Evolutionary conservation across 2,797 vertebrate genomes (phyloP), one percentile per base, ranked within the genome.

Genomic region (Coilia nasus): DNA sequence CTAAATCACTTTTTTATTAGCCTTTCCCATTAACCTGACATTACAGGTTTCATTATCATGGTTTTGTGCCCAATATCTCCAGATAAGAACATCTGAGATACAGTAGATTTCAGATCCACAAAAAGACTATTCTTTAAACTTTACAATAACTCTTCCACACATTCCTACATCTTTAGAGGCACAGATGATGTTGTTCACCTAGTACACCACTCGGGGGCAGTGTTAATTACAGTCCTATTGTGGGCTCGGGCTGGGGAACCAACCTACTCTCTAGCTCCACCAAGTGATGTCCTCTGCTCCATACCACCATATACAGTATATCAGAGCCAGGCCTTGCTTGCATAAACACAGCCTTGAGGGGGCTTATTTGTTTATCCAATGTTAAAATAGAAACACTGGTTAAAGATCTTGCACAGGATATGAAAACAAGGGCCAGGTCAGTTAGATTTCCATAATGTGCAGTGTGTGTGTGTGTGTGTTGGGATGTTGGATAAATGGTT

Each of bases 371-470:
- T 75, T 75, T 75, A 75, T 75, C 15, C 67, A 41, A 75, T 28
- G 14, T 75, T 41, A 75, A 75, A 75, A 75, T 75, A 75, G 67
- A 75, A 75, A 75, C 67, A 75, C 35, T 75, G 67, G 31, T 75
- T 41, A 64, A 31, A 75, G 67, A 41, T 75, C 11, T 75, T 75
- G 31, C 4, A 6, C 64, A 41, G 67, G 67, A 75, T 75, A 14
- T 75, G 23, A 67, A 67, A 28, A 67, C 64, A 67, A 15, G 25
- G 25, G 64, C 64, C 64, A 67, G 25, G 64, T 67, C 12, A 4
- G 64, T 31, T 67, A 67, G 64, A 67, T 67, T 67, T 28, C 2
- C 23, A 67, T 67, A 31, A 67, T 31, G 64, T 67, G 25, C 25
- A 62, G 25, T 67, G 62, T 28, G 23, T 67, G 64, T 67, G 64